Conservation (phyloP, 1,140 invertebrate genomes). For the Leptinotarsa texana region DNA sequence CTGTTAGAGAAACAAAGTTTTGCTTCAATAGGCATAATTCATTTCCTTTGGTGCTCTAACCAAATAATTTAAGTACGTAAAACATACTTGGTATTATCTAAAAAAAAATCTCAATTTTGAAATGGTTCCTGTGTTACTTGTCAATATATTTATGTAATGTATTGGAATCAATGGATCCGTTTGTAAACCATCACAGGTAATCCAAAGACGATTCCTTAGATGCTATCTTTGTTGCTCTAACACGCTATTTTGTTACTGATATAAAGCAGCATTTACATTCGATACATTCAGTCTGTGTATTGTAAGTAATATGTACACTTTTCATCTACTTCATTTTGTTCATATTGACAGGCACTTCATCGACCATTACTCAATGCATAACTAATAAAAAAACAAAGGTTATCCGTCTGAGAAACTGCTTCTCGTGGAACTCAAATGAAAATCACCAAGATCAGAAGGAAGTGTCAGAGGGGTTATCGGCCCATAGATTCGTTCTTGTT, state of each 20-base stretch:
- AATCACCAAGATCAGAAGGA: conserved; percentile 65
- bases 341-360: not conserved
- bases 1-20: not conserved
- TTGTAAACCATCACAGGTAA: too few relatives aligned
- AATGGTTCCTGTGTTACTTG: too few relatives aligned
- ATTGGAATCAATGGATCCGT: too few relatives aligned
- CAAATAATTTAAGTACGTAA: too few relatives aligned
- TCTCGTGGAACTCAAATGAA: conserved; percentile 64
- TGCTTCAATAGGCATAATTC: too few relatives aligned
- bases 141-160: too few relatives aligned
- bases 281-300: conserved; percentile 39
- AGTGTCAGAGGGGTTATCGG: conserved; percentile 62
- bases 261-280: not conserved
- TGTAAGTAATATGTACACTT: conserved; percentile 34
- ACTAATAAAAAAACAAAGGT: conserved; percentile 3
- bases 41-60: too few relatives aligned
- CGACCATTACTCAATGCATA: not conserved
- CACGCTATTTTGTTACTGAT: not conserved
- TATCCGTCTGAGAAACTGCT: conserved; percentile 64
- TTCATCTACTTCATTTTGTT: conserved; percentile 8
- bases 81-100: too few relatives aligned
- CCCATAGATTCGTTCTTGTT: conserved; percentile 79
- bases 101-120: too few relatives aligned
- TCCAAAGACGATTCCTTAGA: conserved; percentile 23
- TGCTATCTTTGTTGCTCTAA: not conserved